Percentiles rank a stretch among this genome's conserved stretches.
phyloP scores from a whole-genome alignment of 2,888 invertebrate species.

The Nowickia ferox region DNA sequence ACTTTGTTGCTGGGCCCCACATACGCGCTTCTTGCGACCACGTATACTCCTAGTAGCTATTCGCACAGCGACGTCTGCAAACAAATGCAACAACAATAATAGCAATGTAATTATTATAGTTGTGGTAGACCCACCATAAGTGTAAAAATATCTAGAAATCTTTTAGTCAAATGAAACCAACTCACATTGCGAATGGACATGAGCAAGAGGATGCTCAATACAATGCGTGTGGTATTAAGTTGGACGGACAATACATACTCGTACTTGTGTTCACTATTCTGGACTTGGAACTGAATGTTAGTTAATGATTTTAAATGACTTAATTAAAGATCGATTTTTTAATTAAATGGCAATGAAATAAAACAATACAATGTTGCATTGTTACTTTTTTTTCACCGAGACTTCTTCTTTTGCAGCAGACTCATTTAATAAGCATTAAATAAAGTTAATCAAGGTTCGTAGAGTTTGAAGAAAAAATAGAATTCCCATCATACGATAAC shows the following conservation, averaged over 20 bases:
- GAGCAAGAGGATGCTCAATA: not conserved
- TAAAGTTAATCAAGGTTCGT: not conserved
- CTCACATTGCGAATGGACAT: slow-evolving; percentile 1
- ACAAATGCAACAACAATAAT: not conserved
- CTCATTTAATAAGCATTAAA: slow-evolving; percentile 8
- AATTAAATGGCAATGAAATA: slow-evolving; percentile 65
- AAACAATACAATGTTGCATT: slow-evolving; percentile 38
- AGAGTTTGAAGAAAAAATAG: not conserved
- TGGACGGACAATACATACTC: slow-evolving; percentile 25
- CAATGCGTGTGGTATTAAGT: slow-evolving; percentile 44
- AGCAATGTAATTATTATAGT: slow-evolving; percentile 31
- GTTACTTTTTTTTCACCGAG: not conserved
- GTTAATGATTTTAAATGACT: slow-evolving; percentile 70
- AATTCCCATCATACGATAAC: slow-evolving; percentile 23
- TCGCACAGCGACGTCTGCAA: slow-evolving; percentile 22
- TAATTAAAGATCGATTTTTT: slow-evolving; percentile 69
- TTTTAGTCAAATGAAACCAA: slow-evolving; percentile 31
- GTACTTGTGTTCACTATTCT: slow-evolving; percentile 29
- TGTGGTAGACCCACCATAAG: slow-evolving; percentile 65
- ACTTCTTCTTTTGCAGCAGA: not conserved
- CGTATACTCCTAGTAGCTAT: not conserved
- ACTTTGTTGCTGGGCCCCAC: slow-evolving; percentile 6
- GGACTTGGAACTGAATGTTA: slow-evolving; percentile 33
- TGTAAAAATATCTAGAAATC: slow-evolving; percentile 59
- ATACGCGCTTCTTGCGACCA: not conserved